Evolutionary conservation across 2,888 invertebrate species (phyloP).

Genomic region (Fragum whitleyi): DNA sequence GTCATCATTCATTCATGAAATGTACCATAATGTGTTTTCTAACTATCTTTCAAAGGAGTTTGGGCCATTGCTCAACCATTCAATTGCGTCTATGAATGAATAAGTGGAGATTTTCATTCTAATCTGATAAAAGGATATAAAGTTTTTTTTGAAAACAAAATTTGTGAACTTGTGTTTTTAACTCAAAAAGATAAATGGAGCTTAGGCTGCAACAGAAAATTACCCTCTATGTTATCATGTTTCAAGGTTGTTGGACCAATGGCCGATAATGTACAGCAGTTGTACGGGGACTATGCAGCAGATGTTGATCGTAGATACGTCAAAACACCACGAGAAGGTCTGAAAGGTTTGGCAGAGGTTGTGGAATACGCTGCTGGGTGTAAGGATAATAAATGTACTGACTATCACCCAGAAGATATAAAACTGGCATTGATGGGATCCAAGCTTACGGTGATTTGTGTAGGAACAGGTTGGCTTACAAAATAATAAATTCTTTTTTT

Average conservation of each 20-base stretch:
- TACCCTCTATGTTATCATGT: neutral
- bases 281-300: constrained; percentile 81
- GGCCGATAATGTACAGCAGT: constrained; percentile 75
- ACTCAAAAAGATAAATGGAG: too few species aligned
- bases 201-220: too few species aligned
- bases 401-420: constrained; percentile 68
- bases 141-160: too few species aligned
- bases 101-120: too few species aligned
- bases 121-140: too few species aligned
- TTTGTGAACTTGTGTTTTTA: too few species aligned
- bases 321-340: constrained; percentile 74
- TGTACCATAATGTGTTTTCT: too few species aligned
- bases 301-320: constrained; percentile 65
- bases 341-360: constrained; percentile 63
- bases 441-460: constrained; percentile 77
- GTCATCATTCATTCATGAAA: too few species aligned
- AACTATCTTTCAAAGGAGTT: too few species aligned
- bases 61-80: too few species aligned
- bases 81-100: too few species aligned
- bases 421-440: constrained; percentile 67
- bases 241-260: constrained; percentile 82
- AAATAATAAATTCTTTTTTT: too few species aligned
- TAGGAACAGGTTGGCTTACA: constrained; percentile 81
- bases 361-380: constrained; percentile 76
- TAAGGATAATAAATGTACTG: constrained; percentile 68